Conservation (phyloP, 2,113 vertebrate species). For the Heterochromis multidens region DNA sequence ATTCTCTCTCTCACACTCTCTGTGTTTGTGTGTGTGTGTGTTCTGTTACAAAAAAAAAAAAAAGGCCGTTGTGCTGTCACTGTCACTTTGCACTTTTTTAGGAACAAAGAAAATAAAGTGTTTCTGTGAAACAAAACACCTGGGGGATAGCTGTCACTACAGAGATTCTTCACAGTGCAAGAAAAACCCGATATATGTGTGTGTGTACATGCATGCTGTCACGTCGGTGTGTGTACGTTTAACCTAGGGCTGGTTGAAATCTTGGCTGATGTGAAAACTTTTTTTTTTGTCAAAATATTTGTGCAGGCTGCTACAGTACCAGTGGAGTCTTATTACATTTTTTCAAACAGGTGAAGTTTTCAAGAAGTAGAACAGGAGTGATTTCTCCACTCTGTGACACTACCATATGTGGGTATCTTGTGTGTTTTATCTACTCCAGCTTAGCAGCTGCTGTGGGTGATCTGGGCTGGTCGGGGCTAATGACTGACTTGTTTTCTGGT, state of each 20-base stretch:
- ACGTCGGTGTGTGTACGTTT: slow-evolving; percentile 8
- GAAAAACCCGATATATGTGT: slow-evolving; percentile 27
- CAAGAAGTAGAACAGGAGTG: slow-evolving; percentile 13
- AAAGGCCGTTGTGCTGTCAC: slow-evolving; percentile 51
- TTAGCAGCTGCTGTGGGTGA: slow-evolving; percentile 60
- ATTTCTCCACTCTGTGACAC: slow-evolving; percentile 7
- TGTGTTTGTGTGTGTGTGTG: slow-evolving; percentile 24
- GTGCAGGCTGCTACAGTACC: not conserved
- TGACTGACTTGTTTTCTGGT: slow-evolving; percentile 76
- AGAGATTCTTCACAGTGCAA: slow-evolving; percentile 28
- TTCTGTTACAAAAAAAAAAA: slow-evolving; percentile 13
- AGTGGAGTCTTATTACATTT: not conserved
- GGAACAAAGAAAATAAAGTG: slow-evolving; percentile 64
- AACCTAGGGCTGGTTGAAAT: slow-evolving; percentile 40
- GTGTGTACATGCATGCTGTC: slow-evolving; percentile 5
- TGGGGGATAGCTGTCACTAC: slow-evolving; percentile 63
- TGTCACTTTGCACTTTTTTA: slow-evolving; percentile 64
- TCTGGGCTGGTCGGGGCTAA: slow-evolving; percentile 53
- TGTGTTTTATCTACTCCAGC: slow-evolving; percentile 5
- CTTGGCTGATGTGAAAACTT: slow-evolving; percentile 18
- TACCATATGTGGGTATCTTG: slow-evolving; percentile 22
- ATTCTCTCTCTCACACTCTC: not conserved
- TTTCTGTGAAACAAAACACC: slow-evolving; percentile 60
- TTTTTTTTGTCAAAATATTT: slow-evolving; percentile 42
- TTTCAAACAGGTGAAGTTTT: slow-evolving; percentile 26